Evolutionary conservation across 2,797 vertebrate genomes (phyloP).

Genomic region (Rhinatrema bivittatum): DNA sequence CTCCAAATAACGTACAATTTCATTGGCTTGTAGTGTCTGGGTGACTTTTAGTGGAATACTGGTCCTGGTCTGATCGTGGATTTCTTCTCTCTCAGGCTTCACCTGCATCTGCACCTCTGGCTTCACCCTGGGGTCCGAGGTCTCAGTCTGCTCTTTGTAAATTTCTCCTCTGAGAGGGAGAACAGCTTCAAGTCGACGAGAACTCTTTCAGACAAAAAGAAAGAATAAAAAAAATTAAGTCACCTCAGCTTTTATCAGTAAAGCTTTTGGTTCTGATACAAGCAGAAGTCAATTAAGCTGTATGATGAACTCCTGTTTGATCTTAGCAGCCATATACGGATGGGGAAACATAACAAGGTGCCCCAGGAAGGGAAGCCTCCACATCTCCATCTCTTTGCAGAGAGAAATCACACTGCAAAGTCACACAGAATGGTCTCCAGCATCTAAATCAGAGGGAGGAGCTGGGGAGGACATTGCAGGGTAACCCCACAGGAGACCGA

Average conservation of each 20-base stretch:
- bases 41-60: constrained; percentile 53
- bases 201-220: constrained; percentile 60
- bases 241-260: constrained; percentile 18
- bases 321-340: no score
- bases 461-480: no score
- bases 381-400: no score
- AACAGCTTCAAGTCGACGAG: constrained; percentile 71
- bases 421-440: no score
- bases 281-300: background rate
- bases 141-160: constrained; percentile 71
- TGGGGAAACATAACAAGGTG: no score
- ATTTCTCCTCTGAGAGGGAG: constrained; percentile 68
- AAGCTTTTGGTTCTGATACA: background rate
- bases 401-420: no score
- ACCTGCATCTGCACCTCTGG: constrained; percentile 35
- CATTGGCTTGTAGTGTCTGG: constrained; percentile 62
- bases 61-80: constrained; percentile 64
- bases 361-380: no score
- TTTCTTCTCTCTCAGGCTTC: constrained; percentile 42
- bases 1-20: constrained; percentile 68
- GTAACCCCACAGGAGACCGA: no score
- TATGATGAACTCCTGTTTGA: no score
- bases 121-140: constrained; percentile 51
- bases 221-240: constrained; percentile 11
- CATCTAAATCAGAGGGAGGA: no score